phyloP scores from a whole-genome alignment of 2,888 invertebrate genomes.

The Ectropis crepuscularia region DNA sequence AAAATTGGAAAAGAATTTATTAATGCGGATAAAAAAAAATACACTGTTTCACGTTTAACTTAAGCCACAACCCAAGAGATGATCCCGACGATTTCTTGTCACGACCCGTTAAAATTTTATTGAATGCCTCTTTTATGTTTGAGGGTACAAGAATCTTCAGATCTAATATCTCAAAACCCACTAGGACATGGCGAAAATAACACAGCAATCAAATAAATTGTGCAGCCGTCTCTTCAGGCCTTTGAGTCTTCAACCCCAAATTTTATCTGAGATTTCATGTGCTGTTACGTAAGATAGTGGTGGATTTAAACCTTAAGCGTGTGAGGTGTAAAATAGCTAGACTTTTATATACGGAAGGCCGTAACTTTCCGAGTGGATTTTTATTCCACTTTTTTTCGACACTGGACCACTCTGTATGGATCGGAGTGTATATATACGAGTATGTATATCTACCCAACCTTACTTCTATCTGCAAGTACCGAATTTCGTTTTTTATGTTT shows the following conservation, averaged over 20 bases:
- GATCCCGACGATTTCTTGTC: conserved; percentile 60
- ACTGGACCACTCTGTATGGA: conserved; percentile 20
- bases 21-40: neutral
- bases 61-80: conserved; percentile 39
- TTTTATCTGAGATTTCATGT: neutral
- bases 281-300: neutral
- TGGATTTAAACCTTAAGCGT: conserved; percentile 43
- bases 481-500: conserved; percentile 55
- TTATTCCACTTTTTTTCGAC: conserved; percentile 68
- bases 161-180: conserved; percentile 40
- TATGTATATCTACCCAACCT: conserved; percentile 7
- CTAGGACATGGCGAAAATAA: neutral
- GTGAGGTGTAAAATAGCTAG: conserved; percentile 78
- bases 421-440: conserved; percentile 6
- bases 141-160: conserved; percentile 69
- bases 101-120: conserved; percentile 75
- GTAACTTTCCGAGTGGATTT: conserved; percentile 69
- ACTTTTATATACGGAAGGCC: conserved; percentile 73
- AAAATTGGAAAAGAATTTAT: too few species aligned
- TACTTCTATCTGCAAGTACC: conserved; percentile 49
- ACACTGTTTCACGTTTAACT: conserved; percentile 6
- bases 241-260: too few species aligned
- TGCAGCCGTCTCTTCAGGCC: too few species aligned
- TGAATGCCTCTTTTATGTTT: conserved; percentile 70
- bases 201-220: neutral